Evolutionary conservation across 1,140 invertebrate genomes (phyloP).

Genomic region (Nomia melanderi): DNA sequence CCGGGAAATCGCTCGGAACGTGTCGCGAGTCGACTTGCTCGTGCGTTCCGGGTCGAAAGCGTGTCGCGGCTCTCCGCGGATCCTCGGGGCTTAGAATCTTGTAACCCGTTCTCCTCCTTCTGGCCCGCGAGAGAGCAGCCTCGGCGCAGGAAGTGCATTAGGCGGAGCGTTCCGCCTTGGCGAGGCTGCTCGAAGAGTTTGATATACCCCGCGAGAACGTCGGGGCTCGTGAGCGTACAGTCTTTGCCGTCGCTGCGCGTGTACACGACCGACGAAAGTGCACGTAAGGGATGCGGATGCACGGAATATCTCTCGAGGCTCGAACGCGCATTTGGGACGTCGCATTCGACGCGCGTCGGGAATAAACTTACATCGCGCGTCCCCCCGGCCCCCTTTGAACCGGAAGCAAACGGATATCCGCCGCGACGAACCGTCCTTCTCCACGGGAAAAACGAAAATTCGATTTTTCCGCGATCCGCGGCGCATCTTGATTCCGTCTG

Average conservation of each 20-base stretch:
- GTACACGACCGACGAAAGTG: slow-evolving; percentile 41
- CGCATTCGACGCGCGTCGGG: slow-evolving; percentile 27
- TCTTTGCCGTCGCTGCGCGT: slow-evolving; percentile 41
- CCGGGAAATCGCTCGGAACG: too few species aligned
- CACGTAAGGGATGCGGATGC: slow-evolving; percentile 56
- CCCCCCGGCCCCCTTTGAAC: not conserved
- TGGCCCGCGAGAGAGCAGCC: slow-evolving; percentile 50
- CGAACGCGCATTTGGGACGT: slow-evolving; percentile 45
- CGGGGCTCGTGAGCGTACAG: slow-evolving; percentile 32
- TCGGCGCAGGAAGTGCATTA: slow-evolving; percentile 62
- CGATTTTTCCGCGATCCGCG: too few species aligned
- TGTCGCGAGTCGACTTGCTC: too few species aligned
- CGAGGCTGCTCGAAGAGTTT: slow-evolving; percentile 58
- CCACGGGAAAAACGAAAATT: not conserved
- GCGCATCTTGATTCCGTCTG: too few species aligned
- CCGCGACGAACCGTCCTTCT: not conserved
- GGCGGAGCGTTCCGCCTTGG: slow-evolving; percentile 50
- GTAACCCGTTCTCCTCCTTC: slow-evolving; percentile 37
- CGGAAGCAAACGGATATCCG: not conserved
- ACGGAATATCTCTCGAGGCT: slow-evolving; percentile 54
- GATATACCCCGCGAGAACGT: slow-evolving; percentile 54
- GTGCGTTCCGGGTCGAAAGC: too few species aligned
- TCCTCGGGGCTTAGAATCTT: slow-evolving; percentile 48
- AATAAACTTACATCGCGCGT: not conserved
- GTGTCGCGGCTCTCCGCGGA: slow-evolving; percentile 6